Evolutionary conservation across 2,113 vertebrate species (phyloP), one percentile per base, ranked within the genome.

Genomic region (Dinomys branickii): DNA sequence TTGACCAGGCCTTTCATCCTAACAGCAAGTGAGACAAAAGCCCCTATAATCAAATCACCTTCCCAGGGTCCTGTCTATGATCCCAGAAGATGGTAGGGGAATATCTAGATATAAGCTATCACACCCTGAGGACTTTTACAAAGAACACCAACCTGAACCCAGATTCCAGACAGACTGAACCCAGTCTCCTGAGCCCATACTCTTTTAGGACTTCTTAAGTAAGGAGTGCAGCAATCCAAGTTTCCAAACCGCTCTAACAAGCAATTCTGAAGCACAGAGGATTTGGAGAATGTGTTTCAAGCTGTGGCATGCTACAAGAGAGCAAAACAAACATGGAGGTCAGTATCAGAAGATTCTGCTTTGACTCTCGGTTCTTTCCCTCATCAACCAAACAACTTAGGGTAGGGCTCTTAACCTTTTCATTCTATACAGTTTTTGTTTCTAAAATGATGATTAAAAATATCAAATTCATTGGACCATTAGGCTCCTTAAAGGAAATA

Each of bases 281-380:
- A 47, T 54, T 20, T 14, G 5, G 69, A 88, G 54, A 73, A 30
- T 11, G 7, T 1, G 41, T 12, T 3, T 52, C 52, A 38, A 22
- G 30, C n/a, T 6, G n/a, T 35, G 10, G 22, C 33, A 0, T 13
- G 0, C n/a, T 33, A 30, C 24, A 54, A 19, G 8, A 61, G 5
- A n/a, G 33, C 24, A 20, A 56, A 16, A 10, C 28, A 12, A 20
- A 35, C 19, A 1, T 6, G 41, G 41, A 0, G 2, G 9, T 54
- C 1, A 14, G 11, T 9, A 38, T 7, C 56, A 24, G 22, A 52
- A 1, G 4, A 38, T 1, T 41, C 47, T 82, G 50, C 35, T 75
- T 73, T 75, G 26, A 13, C 10, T 24, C 24, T 82, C 20, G 50
- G 44, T 10, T 41, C 58, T 38, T 47, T 30, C 11, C 56, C 35